phyloP scores from a whole-genome alignment of 2,797 vertebrate species.

The Coccyzus lansbergi region DNA sequence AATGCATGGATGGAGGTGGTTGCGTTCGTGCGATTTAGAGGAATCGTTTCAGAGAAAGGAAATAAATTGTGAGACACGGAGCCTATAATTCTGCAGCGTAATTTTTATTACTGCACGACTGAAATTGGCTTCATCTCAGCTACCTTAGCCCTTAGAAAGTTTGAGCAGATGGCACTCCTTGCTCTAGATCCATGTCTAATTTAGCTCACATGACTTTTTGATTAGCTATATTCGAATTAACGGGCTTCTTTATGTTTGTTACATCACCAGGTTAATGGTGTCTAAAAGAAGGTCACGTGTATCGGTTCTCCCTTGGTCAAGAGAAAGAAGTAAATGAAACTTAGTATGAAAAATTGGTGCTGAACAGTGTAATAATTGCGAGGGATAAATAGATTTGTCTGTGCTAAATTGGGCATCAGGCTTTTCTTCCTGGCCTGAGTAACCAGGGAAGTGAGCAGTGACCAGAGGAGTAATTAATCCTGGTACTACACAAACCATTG shows the following conservation, averaged over 20 bases:
- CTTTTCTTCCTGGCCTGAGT: neutral
- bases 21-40: neutral
- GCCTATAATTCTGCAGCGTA: neutral
- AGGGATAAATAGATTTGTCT: neutral
- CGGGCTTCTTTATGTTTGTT: constrained; percentile 2
- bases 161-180: constrained; percentile 66
- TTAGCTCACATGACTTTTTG: constrained; percentile 48
- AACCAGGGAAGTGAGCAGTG: neutral
- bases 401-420: neutral
- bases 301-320: neutral
- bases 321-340: neutral
- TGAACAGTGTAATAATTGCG: neutral
- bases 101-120: constrained; percentile 45
- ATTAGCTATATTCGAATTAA: constrained; percentile 55
- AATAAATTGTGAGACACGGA: constrained; percentile 15
- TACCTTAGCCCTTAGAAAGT: constrained; percentile 52
- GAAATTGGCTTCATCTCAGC: constrained; percentile 40
- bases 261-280: neutral
- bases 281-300: neutral
- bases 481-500: neutral
- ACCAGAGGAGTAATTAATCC: neutral
- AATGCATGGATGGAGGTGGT: neutral
- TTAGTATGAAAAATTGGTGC: neutral
- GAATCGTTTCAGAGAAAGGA: constrained; percentile 1
- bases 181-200: constrained; percentile 56